A percentile compares a stretch with the other conserved stretches of the same genome.
Conservation (phyloP, 1,140 invertebrate species). For the Nilaparvata lugens region DNA sequence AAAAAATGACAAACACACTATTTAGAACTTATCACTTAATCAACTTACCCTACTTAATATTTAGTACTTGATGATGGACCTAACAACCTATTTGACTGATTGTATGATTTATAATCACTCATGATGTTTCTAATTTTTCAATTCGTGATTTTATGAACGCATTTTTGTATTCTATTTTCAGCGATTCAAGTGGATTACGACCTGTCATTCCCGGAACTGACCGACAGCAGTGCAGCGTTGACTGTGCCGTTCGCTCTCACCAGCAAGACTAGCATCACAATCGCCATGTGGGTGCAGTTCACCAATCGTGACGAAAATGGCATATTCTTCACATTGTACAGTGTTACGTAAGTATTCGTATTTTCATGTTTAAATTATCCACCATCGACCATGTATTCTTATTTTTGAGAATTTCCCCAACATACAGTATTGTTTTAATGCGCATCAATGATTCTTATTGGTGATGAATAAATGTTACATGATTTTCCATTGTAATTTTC, state of each 20-base stretch:
- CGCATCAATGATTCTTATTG: too few species aligned
- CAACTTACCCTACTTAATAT: too few species aligned
- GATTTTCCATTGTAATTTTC: too few species aligned
- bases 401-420: too few species aligned
- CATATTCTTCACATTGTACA: constrained; percentile 88
- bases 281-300: constrained; percentile 95
- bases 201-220: constrained; percentile 83
- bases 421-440: too few species aligned
- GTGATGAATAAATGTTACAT: too few species aligned
- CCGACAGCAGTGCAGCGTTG: constrained; percentile 78
- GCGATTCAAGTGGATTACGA: constrained; percentile 94
- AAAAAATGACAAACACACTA: too few species aligned
- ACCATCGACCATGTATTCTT: too few species aligned
- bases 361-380: too few species aligned
- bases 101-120: constrained; percentile 1
- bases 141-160: constrained; percentile 3
- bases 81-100: too few species aligned
- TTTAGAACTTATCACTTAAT: too few species aligned
- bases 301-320: constrained; percentile 80
- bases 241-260: constrained; percentile 76
- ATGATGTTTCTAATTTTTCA: neutral
- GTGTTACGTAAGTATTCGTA: constrained; percentile 53
- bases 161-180: constrained; percentile 41
- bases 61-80: too few species aligned
- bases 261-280: constrained; percentile 67